Base-by-base conservation (phyloP, 1,140 invertebrate species). In the Cyclina sinensis region DNA sequence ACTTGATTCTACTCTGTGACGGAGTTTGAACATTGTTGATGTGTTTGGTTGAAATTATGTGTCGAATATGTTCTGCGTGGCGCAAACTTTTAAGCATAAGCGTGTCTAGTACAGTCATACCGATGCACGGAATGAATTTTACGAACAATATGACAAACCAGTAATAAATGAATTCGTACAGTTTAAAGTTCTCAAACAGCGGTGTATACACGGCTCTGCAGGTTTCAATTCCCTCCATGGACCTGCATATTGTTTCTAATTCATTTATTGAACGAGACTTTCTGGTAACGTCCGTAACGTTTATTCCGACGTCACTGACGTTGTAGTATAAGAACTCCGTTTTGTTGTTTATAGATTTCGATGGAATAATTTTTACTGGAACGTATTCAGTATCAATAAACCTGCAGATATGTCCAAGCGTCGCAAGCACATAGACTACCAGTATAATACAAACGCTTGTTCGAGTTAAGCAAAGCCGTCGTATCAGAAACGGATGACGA, bases 81-180 rank as follows among this genome's bases (percentile, higher is more conserved):
- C 76, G 51, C 7, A 87, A 73, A 24, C 32, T 27, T 79, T 70
- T 62, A 2, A 87, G 16, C 85, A 87, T 87, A 4, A 87, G 32
- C 0, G 85, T 68, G 32, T 80, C 85, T 0, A 87, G n/a, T 27
- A 80, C 43, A 11, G 80, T 79, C 57, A 87, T 59, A 21, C 21
- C n/a, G 21, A 46, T 62, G 54, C 85, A 87, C 46, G 85, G 85
- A 51, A 87, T 80, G 54, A 87, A 80, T 51, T 87, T 87, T 48
- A 87, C 85, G 43, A 87, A 87, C 16, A 87, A 30, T 30, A 87
- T 87, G 3, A 87, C 85, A 68, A 87, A 80, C 85, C 85, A 87
- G 32, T 87, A 87, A 39, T 79, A 87, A 39, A 27, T 70, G 73
- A 87, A 87, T 51, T 87, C 85, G 76, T 87, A 87, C 1, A 18